Evolutionary conservation across 2,888 invertebrate species (phyloP).

Genomic region (Andrena bicolor): DNA sequence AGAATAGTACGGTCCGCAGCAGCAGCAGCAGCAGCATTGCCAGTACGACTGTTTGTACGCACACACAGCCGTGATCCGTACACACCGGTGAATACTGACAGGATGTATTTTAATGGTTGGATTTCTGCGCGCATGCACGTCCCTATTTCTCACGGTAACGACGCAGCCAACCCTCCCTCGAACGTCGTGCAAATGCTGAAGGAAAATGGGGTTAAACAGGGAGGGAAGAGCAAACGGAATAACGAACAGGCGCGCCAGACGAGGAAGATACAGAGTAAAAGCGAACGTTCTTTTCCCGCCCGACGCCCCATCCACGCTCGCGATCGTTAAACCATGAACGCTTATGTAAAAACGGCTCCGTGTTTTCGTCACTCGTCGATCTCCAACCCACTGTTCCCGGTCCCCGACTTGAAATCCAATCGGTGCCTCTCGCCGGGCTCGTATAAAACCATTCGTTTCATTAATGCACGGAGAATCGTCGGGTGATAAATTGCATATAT

Average conservation of each 20-base stretch:
- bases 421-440: background rate
- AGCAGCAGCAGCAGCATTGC: constrained; percentile 34
- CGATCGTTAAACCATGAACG: constrained; percentile 40
- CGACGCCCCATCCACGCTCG: background rate
- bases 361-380: constrained; percentile 23
- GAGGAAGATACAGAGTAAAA: constrained; percentile 43
- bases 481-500: constrained; percentile 21
- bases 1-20: constrained; percentile 78
- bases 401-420: background rate
- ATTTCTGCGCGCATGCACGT: constrained; percentile 76
- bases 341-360: constrained; percentile 10
- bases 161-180: constrained; percentile 60
- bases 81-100: constrained; percentile 52
- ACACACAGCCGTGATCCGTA: constrained; percentile 31
- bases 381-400: background rate
- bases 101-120: constrained; percentile 81
- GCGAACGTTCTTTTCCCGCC: constrained; percentile 42
- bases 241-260: constrained; percentile 27
- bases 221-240: constrained; percentile 25
- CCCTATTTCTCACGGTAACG: constrained; percentile 74
- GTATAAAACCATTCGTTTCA: background rate
- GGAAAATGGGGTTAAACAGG: constrained; percentile 57
- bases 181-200: constrained; percentile 50
- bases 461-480: constrained; percentile 25
- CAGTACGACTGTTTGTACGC: constrained; percentile 36